Evolutionary conservation across 2,113 vertebrate species (phyloP).

Genomic region (Brienomyrus longianalis): DNA sequence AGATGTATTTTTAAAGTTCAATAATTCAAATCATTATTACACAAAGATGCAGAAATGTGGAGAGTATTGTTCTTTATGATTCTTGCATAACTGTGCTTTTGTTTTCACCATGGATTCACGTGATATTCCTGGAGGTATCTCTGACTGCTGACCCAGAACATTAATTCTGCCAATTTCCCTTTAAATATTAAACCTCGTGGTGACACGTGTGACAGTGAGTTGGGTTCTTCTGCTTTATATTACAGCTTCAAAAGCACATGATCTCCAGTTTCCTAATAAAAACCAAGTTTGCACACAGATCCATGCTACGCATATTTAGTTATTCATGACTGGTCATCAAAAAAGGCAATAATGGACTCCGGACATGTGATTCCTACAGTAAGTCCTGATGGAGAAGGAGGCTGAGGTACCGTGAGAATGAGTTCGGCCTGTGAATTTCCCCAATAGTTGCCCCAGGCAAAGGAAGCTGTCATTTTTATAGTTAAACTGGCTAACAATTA

Average conservation of each 20-base stretch:
- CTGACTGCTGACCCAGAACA: background rate
- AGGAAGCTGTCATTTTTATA: constrained; percentile 25
- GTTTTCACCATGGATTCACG: background rate
- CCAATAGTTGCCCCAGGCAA: constrained; percentile 2
- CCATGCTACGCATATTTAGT: background rate
- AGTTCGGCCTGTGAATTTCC: background rate
- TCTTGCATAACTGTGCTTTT: background rate
- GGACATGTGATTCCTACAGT: background rate
- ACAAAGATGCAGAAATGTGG: background rate
- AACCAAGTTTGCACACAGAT: background rate
- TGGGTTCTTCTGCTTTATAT: background rate
- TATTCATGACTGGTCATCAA: background rate
- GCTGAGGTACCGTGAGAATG: background rate
- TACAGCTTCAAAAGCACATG: background rate
- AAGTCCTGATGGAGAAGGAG: background rate
- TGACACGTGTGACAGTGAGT: background rate
- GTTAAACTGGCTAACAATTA: constrained; percentile 68
- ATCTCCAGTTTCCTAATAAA: background rate
- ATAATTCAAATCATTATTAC: background rate
- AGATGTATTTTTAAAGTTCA: background rate
- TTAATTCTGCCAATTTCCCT: background rate
- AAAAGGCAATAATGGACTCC: background rate
- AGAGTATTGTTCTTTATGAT: background rate
- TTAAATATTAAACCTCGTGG: background rate
- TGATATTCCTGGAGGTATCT: background rate